Base-by-base conservation (phyloP, 2,888 invertebrate species). In the Graphium colonna region DNA sequence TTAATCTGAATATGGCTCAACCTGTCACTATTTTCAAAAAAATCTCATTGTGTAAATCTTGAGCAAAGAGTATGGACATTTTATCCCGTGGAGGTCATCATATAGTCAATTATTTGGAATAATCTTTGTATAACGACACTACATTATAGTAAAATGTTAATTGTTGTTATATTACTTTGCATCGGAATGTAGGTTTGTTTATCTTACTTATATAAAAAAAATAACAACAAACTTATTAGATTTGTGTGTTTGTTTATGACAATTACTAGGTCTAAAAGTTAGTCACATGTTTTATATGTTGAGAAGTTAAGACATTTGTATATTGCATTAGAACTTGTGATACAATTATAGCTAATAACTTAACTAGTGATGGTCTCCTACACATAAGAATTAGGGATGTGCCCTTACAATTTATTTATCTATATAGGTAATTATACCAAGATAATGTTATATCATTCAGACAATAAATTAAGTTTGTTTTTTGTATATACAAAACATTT, bases 331-430 rank as follows among this genome's bases (percentile, higher is more conserved):
- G 48, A 40, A 48, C 48, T 48, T 40, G 39, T 47, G 26, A 28
- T 41, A 41, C 12, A 28, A 28, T 31, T 48, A 28, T 9, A 16
- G 39, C 39, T 47, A 40, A 48, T 28, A 50, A 33, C 39, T 43
- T 38, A 56, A 16, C 47, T 52, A 42, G 36, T 40, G 26, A 42
- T 10, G 13, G 16, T 17, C 48, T 41, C 12, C 1, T 10, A 18
- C 7, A 40, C 0, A 31, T 51, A 44, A 57, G 43, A 47, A 40
- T 45, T 18, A 38, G 38, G 47, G 51, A 57, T 51, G 53, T 36
- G 21, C 16, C 17, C 15, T 46, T 26, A 39, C 28, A 51, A 50
- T 52, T 33, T 46, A n/a, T n/a, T n/a, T n/a, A n/a, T n/a, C n/a
- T n/a, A n/a, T n/a, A n/a, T n/a, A n/a, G n/a, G n/a, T n/a, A n/a